Base-by-base conservation (phyloP, 2,888 invertebrate genomes). In the Cryptophagus acutangulus region DNA sequence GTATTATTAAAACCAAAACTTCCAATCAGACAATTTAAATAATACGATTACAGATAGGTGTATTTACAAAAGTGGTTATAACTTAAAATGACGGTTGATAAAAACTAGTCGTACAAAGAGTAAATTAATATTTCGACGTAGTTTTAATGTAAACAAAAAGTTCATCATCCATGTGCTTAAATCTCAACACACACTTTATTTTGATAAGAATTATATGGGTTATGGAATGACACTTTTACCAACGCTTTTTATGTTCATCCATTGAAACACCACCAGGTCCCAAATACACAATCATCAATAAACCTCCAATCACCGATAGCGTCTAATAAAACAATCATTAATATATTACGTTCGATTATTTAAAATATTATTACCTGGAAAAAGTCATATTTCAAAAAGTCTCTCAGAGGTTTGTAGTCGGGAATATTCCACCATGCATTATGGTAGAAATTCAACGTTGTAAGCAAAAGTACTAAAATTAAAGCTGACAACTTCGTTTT, bases 321-420 rank as follows among this genome's bases (percentile, higher is more conserved):
- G 99, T 99, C 89, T 99, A 82, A 44, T n/a, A n/a, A 87, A 87
- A 46, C 51, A 55, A 50, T 52, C 52, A 13, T 43, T 14, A 33
- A 18, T 4, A 14, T 18, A 34, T 14, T 10, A 15, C 34, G 18
- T 3, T 17, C 17, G 5, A 36, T 38, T n/a, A 17, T 17, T 18
- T 4, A 4, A 17, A 34, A n/a, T 24, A 34, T 8, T 15, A 65
- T 72, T 70, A 91, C 92, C 83, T 99, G 99, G 87, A 99, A 99
- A 78, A 99, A 99, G 74, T 99, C 99, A 67, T 99, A 99, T 78
- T 99, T 99, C 55, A 99, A 84, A 76, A 99, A 99, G 75, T 99
- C 99, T 69, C 99, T 78, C 57, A 97, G 84, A 38, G 96, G 95
- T 63, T 93, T 93, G 71, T 94, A 89, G 4, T 87, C 79, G 2